These are phyloP conservation scores for Leptonema lineaticorne DNA, from an alignment of 1,140 invertebrate genomes.

Conservation along the genomic window DNA sequence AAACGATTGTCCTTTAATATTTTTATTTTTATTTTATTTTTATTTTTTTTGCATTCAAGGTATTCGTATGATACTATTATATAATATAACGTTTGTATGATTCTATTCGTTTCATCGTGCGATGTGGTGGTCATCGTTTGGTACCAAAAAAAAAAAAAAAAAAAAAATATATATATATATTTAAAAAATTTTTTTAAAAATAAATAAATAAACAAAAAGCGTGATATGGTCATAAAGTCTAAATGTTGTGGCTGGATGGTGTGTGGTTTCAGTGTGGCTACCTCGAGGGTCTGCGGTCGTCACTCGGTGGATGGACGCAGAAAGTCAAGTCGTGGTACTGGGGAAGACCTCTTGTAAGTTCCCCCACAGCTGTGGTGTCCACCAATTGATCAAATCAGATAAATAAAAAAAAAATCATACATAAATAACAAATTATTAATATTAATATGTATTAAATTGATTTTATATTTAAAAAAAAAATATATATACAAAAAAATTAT, in stretches of 20 bases:
- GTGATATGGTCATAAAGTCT: too few relatives aligned
- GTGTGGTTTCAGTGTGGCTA: slow-evolving; percentile 79
- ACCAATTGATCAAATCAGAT: neutral
- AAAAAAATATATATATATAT: neutral
- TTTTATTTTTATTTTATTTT: too few relatives aligned
- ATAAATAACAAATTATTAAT: slow-evolving; percentile 11
- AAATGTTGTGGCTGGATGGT: slow-evolving; percentile 45
- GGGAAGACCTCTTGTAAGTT: slow-evolving; percentile 92
- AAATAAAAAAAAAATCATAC: neutral
- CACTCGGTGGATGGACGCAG: slow-evolving; percentile 88
- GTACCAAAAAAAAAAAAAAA: neutral
- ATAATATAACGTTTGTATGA: too few relatives aligned
- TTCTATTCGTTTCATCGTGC: too few relatives aligned
- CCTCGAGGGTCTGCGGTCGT: slow-evolving; percentile 86
- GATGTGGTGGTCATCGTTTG: neutral
- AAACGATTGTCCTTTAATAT: too few relatives aligned
- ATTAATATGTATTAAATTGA: neutral
- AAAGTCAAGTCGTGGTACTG: slow-evolving; percentile 94
- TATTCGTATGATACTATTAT: too few relatives aligned
- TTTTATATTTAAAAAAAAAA: neutral
- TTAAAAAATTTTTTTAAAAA: too few relatives aligned
- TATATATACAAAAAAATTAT: too few relatives aligned
- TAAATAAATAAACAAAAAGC: too few relatives aligned
- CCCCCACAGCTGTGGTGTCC: slow-evolving; percentile 39
- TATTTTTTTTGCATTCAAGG: too few relatives aligned